phyloP scores from a whole-genome alignment of 2,888 invertebrate genomes.

The Ypsolopha scabrella region DNA sequence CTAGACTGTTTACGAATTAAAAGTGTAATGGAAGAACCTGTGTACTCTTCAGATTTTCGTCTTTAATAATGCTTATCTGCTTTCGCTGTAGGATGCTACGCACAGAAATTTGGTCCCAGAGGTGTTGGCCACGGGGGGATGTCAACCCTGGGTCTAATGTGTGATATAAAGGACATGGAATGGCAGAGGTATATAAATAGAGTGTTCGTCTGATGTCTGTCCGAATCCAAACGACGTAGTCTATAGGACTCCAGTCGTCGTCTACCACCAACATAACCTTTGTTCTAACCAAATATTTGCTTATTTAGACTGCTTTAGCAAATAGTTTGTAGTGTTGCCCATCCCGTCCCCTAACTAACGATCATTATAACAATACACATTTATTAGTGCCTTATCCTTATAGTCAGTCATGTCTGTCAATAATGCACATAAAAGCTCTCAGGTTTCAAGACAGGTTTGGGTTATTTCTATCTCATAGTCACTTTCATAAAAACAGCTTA shows the following conservation, averaged over 20 bases:
- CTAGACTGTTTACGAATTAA: not conserved
- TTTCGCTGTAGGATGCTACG: constrained; percentile 88
- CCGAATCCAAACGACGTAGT: not conserved
- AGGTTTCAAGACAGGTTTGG: constrained; percentile 64
- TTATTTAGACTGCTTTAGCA: constrained; percentile 44
- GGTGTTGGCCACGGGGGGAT: constrained; percentile 94
- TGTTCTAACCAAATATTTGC: constrained; percentile 32
- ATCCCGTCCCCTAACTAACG: not conserved
- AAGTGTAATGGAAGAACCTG: constrained; percentile 17
- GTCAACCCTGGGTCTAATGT: constrained; percentile 85
- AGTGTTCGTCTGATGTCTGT: not conserved
- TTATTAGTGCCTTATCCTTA: too few relatives aligned
- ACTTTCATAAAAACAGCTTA: constrained; percentile 71
- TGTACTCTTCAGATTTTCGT: constrained; percentile 39
- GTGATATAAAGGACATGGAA: constrained; percentile 83
- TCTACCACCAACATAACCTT: constrained; percentile 22
- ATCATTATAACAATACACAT: too few relatives aligned
- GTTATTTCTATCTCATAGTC: constrained; percentile 68
- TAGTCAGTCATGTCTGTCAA: too few relatives aligned
- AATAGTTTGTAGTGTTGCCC: constrained; percentile 19
- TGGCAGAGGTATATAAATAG: constrained; percentile 74
- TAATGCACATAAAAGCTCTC: constrained; percentile 32
- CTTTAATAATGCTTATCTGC: constrained; percentile 51
- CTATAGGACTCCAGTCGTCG: constrained; percentile 13
- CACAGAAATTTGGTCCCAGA: constrained; percentile 94